Evolutionary conservation across 2,113 vertebrate genomes (phyloP).

Genomic region (Oreotrochilus melanogaster): DNA sequence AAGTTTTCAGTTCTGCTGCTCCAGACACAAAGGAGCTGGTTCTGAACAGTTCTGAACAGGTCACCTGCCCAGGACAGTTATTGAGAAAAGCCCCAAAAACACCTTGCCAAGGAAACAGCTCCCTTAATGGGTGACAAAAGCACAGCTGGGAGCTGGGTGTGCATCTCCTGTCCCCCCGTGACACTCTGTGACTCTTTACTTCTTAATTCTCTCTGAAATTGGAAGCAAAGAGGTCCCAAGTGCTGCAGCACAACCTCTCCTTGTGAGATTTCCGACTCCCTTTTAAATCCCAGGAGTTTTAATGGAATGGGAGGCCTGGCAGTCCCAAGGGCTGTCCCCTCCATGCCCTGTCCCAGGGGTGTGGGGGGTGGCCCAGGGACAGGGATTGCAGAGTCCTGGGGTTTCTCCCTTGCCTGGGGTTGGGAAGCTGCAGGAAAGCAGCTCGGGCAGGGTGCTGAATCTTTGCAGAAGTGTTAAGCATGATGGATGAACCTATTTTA

Average conservation of each 20-base stretch:
- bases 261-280: background rate
- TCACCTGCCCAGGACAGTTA: background rate
- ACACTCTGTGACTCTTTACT: accelerated
- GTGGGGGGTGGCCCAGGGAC: accelerated
- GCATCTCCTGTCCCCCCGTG: accelerated
- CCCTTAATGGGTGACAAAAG: background rate
- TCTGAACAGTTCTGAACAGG: background rate
- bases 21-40: background rate
- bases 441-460: background rate
- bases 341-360: background rate
- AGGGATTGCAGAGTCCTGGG: background rate
- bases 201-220: background rate
- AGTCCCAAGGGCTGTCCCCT: background rate
- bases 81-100: background rate
- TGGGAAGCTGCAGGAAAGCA: background rate
- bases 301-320: background rate
- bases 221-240: background rate
- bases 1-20: background rate
- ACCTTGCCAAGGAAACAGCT: too few species aligned
- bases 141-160: accelerated
- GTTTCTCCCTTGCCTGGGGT: too few species aligned
- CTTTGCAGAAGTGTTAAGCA: slow-evolving; percentile 13
- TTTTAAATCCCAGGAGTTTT: background rate
- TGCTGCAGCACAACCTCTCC: background rate
- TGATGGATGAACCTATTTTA: slow-evolving; percentile 71